Conservation (phyloP, 1,140 invertebrate species). For the Polypedilum vanderplanki region DNA sequence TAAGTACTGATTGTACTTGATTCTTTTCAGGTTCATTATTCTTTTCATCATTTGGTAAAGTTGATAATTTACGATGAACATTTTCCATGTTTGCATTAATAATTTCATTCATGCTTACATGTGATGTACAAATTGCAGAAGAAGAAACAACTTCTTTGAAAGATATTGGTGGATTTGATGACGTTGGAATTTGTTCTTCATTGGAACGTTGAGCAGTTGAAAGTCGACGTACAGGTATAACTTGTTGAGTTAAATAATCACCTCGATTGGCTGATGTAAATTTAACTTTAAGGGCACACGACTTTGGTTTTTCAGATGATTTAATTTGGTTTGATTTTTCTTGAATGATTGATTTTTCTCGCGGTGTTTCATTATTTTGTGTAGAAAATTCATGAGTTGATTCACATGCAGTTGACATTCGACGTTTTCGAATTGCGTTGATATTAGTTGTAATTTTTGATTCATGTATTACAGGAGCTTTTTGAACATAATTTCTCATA, state of each 20-base stretch:
- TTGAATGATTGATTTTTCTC: background rate
- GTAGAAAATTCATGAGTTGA: background rate
- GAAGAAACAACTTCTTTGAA: background rate
- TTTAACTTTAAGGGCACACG: background rate
- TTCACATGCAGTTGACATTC: background rate
- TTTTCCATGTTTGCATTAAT: too few species aligned
- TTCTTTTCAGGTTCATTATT: too few species aligned
- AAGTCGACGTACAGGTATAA: background rate
- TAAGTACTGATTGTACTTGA: too few species aligned
- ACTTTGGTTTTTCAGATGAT: too few species aligned
- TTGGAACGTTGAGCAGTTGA: background rate
- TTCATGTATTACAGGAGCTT: too few species aligned
- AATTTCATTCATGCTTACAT: too few species aligned
- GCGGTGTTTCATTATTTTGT: background rate
- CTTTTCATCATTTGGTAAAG: too few species aligned
- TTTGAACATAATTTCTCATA: too few species aligned
- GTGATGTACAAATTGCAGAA: background rate
- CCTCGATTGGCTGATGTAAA: background rate
- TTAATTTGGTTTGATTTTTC: too few species aligned
- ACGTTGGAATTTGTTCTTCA: background rate
- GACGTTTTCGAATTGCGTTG: too few species aligned
- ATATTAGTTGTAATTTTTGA: too few species aligned
- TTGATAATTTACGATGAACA: too few species aligned
- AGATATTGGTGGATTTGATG: background rate
- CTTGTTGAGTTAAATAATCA: background rate